Evolutionary conservation across 2,888 invertebrate genomes (phyloP), one percentile per base, ranked within the genome.

Genomic region (Philaethria dido): DNA sequence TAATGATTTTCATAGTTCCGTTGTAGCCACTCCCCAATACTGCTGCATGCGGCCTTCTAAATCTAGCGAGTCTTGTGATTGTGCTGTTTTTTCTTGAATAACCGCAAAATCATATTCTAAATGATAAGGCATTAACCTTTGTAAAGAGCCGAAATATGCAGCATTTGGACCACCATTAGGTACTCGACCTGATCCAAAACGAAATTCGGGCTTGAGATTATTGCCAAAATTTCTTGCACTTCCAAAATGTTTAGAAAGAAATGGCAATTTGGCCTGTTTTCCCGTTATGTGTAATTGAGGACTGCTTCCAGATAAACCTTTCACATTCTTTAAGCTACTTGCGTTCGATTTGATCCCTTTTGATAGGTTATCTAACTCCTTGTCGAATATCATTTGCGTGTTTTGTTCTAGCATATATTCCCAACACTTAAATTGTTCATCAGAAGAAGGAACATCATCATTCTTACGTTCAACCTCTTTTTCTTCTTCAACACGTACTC

Each of bases 371-470:
- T 97, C 97, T 59, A 97, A 84, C 84, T 98, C 98, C 80, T 97
- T 97, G 84, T 97, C 97, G 78, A 98, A 98, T 1, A 98, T 80
- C 81, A 97, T 92, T 81, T 97, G 97, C 0, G 97, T 97, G 78
- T 98, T 98, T 83, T 97, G 97, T 80, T 98, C 98, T 57, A 98
- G 86, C 97, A 98, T 97, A 78, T 98, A 98, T 77, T 98, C 98
- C 98, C 98, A 98, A 80, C 97, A 98, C 81, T 97, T 96, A 79
- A 97, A 97, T 80, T 97, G 97, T 82, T 98, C 98, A 78, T 97
- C 97, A 1, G 96, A 95, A 68, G 95, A 92, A 1, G 86, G 80
- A 1, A 81, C 71, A 52, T 92, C 92, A 33, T 89, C 91, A 13
- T 78, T 81, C 74, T 76, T 82, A 63, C 83, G 79, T 61, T 94